A percentile compares a stretch with the other conserved stretches of the same genome.
Conservation (phyloP, 2,113 vertebrate genomes). For the Oryzias woworae region DNA sequence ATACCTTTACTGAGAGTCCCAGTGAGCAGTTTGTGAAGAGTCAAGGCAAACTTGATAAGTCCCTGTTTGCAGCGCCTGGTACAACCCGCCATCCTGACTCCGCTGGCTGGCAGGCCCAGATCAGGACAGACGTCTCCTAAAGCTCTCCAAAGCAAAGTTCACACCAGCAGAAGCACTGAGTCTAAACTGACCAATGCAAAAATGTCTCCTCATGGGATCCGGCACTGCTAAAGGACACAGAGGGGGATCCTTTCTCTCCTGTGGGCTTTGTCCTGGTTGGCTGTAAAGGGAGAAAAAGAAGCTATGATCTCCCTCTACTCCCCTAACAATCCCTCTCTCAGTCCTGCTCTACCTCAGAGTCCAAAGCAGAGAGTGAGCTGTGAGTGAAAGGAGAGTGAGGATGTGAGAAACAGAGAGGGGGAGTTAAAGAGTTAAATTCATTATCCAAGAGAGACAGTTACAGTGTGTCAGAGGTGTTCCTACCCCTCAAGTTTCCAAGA, state of each 20-base stretch:
- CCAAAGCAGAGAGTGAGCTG: slow-evolving; percentile 43
- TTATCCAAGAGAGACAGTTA: slow-evolving; percentile 6
- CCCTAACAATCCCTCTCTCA: slow-evolving; percentile 26
- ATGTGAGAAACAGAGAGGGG: slow-evolving; percentile 6
- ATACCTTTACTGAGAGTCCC: slow-evolving; percentile 94
- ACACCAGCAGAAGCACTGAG: slow-evolving; percentile 13
- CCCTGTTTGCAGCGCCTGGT: slow-evolving; percentile 88
- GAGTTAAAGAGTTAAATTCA: slow-evolving; percentile 15
- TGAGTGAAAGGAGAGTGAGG: slow-evolving; percentile 11
- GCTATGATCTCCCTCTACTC: slow-evolving; percentile 43
- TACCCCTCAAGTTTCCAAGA: slow-evolving; percentile 38
- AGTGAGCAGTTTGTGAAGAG: slow-evolving; percentile 86
- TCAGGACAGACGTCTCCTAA: slow-evolving; percentile 20
- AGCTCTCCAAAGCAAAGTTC: slow-evolving; percentile 18
- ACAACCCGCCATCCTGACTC: slow-evolving; percentile 84
- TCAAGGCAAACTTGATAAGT: slow-evolving; percentile 86
- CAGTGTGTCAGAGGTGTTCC: slow-evolving; percentile 12
- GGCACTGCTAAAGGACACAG: slow-evolving; percentile 3
- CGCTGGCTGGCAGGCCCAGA: slow-evolving; percentile 31
- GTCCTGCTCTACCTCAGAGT: slow-evolving; percentile 31
- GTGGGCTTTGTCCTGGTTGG: slow-evolving; percentile 28
- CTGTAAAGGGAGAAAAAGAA: slow-evolving; percentile 40
- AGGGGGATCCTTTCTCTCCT: slow-evolving; percentile 11
- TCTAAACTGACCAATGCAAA: slow-evolving; percentile 14
- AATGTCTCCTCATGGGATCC: slow-evolving; percentile 39